A percentile compares a stretch with the other conserved stretches of the same genome.
These are phyloP conservation scores for Aspidiotus destructor DNA, from an alignment of 2,888 invertebrate species.

Conservation along the genomic window DNA sequence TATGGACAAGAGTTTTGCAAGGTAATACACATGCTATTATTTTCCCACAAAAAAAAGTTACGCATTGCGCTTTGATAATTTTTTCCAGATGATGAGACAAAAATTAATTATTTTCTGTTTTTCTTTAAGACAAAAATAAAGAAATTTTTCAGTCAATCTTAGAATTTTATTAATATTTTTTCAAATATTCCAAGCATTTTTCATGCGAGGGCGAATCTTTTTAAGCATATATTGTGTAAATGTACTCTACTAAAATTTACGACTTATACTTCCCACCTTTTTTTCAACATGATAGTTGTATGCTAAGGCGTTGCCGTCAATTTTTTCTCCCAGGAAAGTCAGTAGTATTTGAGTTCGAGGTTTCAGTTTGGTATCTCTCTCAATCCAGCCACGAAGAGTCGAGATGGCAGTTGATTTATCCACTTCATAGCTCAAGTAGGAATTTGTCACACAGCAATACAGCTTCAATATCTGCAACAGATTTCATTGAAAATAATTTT, in stretches of 20 bases:
- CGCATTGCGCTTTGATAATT: too few relatives aligned
- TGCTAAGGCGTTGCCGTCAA: slow-evolving; percentile 11
- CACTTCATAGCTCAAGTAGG: slow-evolving; percentile 19
- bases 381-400: slow-evolving; percentile 11
- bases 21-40: too few relatives aligned
- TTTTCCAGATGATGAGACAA: too few relatives aligned
- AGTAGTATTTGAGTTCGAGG: slow-evolving; percentile 5
- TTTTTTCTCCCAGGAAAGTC: slow-evolving; percentile 5
- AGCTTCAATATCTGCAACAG: slow-evolving; percentile 15
- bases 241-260: too few relatives aligned
- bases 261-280: too few relatives aligned
- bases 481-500: background rate
- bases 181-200: too few relatives aligned
- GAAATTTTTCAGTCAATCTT: background rate
- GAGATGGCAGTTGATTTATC: slow-evolving; percentile 19
- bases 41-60: too few relatives aligned
- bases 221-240: too few relatives aligned
- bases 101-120: background rate
- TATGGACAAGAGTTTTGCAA: too few relatives aligned
- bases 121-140: background rate
- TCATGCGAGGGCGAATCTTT: too few relatives aligned
- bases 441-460: slow-evolving; percentile 6
- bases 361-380: slow-evolving; percentile 17
- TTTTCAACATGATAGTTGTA: slow-evolving; percentile 3
- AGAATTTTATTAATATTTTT: too few relatives aligned